phyloP scores from a whole-genome alignment of 2,797 vertebrate genomes.

The Vireo griseus region DNA sequence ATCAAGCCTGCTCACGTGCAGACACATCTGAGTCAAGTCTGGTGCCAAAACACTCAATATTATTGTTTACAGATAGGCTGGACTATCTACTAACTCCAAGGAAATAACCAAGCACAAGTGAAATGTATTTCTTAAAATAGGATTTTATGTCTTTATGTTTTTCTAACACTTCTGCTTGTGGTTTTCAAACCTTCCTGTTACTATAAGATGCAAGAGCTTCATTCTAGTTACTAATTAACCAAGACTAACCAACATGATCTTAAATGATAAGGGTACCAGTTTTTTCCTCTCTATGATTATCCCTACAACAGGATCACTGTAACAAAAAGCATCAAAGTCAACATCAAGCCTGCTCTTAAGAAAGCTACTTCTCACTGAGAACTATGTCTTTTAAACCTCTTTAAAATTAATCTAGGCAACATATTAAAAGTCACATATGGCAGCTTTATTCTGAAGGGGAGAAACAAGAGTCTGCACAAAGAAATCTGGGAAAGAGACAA shows the following conservation, averaged over 20 bases:
- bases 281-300: neutral
- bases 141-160: neutral
- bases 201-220: neutral
- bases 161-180: neutral
- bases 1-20: neutral
- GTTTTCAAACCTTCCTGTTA: neutral
- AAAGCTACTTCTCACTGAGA: neutral
- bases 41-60: neutral
- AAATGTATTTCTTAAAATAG: neutral
- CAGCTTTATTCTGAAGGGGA: neutral
- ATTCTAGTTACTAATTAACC: neutral
- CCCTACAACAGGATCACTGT: neutral
- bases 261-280: neutral
- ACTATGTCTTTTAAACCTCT: neutral
- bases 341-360: neutral
- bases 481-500: neutral
- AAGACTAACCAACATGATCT: neutral
- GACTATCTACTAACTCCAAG: neutral
- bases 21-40: neutral
- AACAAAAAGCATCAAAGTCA: slow-evolving; percentile 26
- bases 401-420: slow-evolving; percentile 5
- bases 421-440: neutral
- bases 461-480: neutral
- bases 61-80: neutral
- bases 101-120: neutral